phyloP scores from a whole-genome alignment of 2,113 vertebrate species.

The Cyprinodon brontotheroides region DNA sequence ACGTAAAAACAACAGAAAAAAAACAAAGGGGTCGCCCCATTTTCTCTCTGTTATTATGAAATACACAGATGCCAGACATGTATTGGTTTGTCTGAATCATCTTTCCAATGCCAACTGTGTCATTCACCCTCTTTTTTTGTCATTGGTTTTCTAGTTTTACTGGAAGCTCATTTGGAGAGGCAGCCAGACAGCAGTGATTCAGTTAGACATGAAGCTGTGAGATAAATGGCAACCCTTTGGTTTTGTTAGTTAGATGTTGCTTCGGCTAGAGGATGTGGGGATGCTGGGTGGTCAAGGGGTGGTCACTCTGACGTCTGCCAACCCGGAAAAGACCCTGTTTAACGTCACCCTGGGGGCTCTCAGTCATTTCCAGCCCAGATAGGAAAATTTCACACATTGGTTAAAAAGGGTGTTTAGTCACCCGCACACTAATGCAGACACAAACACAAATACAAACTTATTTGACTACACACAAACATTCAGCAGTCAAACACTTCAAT shows the following conservation, averaged over 20 bases:
- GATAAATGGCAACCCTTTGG: constrained; percentile 50
- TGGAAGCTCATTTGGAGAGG: constrained; percentile 59
- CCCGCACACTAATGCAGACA: constrained; percentile 45
- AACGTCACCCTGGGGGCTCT: constrained; percentile 36
- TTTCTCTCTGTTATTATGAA: constrained; percentile 65
- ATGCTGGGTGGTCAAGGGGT: constrained; percentile 19
- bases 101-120: constrained; percentile 61
- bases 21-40: constrained; percentile 67
- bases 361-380: constrained; percentile 62
- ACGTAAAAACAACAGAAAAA: constrained; percentile 56
- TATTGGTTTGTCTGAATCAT: constrained; percentile 70
- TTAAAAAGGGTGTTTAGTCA: constrained; percentile 66
- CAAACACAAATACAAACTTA: constrained; percentile 54
- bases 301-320: constrained; percentile 46
- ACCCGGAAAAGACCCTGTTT: constrained; percentile 47
- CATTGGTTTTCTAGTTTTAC: constrained; percentile 55
- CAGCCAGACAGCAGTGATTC: constrained; percentile 72
- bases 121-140: constrained; percentile 44
- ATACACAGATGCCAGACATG: constrained; percentile 65
- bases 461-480: constrained; percentile 18
- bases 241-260: constrained; percentile 54
- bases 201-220: constrained; percentile 47
- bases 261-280: constrained; percentile 25
- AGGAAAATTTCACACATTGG: constrained; percentile 71
- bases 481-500: constrained; percentile 22